A percentile compares a stretch with the other conserved stretches of the same genome.
Conservation (phyloP, 2,888 invertebrate species). For the Selenia dentaria region DNA sequence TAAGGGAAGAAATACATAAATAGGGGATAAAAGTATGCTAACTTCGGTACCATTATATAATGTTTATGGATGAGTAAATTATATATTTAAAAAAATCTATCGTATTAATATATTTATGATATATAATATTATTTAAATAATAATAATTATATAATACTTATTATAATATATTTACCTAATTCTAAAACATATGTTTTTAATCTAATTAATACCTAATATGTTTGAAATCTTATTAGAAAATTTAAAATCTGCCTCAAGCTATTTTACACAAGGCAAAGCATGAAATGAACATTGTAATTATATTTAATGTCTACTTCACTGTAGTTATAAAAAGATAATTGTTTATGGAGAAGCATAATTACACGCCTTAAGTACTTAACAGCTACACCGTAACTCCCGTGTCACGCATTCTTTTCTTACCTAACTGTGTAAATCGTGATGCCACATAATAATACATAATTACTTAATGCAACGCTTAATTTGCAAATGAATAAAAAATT, state of each 20-base stretch:
- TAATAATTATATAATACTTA: too few relatives aligned
- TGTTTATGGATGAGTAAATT: too few relatives aligned
- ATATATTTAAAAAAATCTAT: too few relatives aligned
- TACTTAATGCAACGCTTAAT: conserved; percentile 76
- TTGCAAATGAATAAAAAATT: conserved; percentile 80
- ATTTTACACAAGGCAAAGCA: background rate
- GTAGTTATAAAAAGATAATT: conserved; percentile 3
- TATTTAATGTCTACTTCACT: background rate
- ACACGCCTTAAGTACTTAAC: conserved; percentile 34
- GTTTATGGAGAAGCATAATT: conserved; percentile 14
- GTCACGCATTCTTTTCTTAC: conserved; percentile 51
- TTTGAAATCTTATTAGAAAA: background rate
- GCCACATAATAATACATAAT: conserved; percentile 73
- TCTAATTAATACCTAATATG: too few relatives aligned
- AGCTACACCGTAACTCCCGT: conserved; percentile 40
- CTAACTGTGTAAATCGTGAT: conserved; percentile 50
- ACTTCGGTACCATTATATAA: too few relatives aligned
- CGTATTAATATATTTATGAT: too few relatives aligned
- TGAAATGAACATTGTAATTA: background rate
- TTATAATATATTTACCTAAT: too few relatives aligned
- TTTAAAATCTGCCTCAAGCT: background rate
- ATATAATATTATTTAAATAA: too few relatives aligned
- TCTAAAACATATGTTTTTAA: too few relatives aligned
- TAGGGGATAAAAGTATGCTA: too few relatives aligned
- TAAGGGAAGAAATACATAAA: too few relatives aligned